Base-by-base conservation (phyloP, 1,140 invertebrate genomes). In the Drosophila seguyi region DNA sequence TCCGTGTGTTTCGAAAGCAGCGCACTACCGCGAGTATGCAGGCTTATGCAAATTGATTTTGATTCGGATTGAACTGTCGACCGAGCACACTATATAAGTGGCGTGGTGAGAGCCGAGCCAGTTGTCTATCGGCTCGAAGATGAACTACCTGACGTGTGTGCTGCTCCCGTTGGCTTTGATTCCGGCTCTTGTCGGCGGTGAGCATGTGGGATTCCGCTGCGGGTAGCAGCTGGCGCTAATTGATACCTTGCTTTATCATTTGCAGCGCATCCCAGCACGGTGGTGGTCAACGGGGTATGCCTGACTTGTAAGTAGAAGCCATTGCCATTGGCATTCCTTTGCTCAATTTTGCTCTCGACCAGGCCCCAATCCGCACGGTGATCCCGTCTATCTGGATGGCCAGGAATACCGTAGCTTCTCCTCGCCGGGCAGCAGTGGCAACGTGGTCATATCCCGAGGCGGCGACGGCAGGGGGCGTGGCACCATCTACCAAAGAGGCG, bases 331-430 rank as follows among this genome's bases (percentile, higher is more conserved):
- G 10, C 60, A 13, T 5, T 6, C 27, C 41, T 8, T 44, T 56
- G 14, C 29, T 29, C 22, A 59, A 27, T 36, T 16, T 38, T 38
- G 13, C 25, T 7, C 11, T 14, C 16, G 10, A 29, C 41, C 14
- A 87, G 84, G 84, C 58, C 57, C 61, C 53, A 87, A 88, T 52
- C 84, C 80, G 1, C n/a, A 81, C 16, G 84, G 84, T 0, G 76
- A 83, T 2, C 45, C 52, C 11, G 80, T 87, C 6, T 77, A 78
- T 27, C 20, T 84, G 7, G 42, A 71, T 73, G 84, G 84, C 4
- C 76, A 87, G 61, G 63, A 84, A 27, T 87, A 87, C 52, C 84
- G 84, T 18, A 90, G 84, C n/a, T 87, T 87, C 39, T 76, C 56
- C 11, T 58, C 69, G 1, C 41, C 74, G 3, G 22, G 50, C 8